Conservation (phyloP, 1,140 invertebrate species). For the Neotoxoptera formosana region DNA sequence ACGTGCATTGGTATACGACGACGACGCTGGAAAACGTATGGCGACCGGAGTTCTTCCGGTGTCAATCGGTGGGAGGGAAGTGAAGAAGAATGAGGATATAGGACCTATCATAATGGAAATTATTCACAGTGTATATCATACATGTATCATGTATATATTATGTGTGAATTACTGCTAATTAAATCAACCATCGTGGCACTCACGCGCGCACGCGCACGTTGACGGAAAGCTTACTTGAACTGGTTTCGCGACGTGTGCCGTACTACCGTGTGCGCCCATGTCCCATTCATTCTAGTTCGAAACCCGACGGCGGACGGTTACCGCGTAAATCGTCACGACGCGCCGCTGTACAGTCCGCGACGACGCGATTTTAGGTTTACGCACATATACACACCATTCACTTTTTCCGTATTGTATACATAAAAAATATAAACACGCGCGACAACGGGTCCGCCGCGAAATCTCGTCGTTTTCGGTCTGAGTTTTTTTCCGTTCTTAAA, state of each 20-base stretch:
- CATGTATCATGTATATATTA: not conserved
- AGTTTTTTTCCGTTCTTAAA: not conserved
- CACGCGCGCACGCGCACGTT: slow-evolving; percentile 4
- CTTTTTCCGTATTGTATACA: not conserved
- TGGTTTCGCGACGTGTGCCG: not conserved
- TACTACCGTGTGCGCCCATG: slow-evolving; percentile 11
- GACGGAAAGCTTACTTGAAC: slow-evolving; percentile 50
- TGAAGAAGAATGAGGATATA: not conserved
- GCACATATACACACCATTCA: not conserved
- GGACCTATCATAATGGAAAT: too few species aligned
- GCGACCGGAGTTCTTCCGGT: not conserved
- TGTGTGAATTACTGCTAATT: slow-evolving; percentile 33
- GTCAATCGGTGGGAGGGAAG: not conserved
- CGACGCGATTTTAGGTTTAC: not conserved
- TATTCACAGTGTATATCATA: not conserved
- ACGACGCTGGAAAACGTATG: not conserved
- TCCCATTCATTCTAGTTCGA: slow-evolving; percentile 43
- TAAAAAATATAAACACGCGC: not conserved
- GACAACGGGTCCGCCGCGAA: not conserved
- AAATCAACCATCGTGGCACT: slow-evolving; percentile 37
- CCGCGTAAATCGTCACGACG: not conserved
- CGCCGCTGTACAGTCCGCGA: not conserved
- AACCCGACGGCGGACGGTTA: slow-evolving; percentile 41
- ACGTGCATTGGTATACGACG: not conserved
- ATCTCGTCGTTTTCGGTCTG: not conserved